phyloP scores from a whole-genome alignment of 2,113 vertebrate species.

The Furnarius figulus region DNA sequence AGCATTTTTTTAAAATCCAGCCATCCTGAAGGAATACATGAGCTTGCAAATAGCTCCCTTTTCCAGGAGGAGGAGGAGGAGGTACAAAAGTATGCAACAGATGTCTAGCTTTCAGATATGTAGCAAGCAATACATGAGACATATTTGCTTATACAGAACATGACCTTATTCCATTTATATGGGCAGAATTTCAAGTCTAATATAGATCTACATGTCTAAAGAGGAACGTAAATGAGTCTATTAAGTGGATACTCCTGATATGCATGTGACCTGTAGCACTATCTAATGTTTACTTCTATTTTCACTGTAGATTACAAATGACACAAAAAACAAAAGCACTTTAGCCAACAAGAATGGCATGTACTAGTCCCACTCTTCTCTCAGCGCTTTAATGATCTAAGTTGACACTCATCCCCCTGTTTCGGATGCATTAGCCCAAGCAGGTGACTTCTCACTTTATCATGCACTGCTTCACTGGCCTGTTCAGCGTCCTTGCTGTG shows the following conservation, averaged over 20 bases:
- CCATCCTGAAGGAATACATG: neutral
- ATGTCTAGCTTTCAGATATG: neutral
- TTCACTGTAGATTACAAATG: neutral
- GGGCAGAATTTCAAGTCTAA: neutral
- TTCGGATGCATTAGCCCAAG: neutral
- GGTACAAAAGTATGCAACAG: neutral
- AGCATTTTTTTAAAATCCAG: neutral
- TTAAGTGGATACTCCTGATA: neutral
- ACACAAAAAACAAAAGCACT: neutral
- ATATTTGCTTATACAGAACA: neutral
- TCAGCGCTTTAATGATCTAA: neutral
- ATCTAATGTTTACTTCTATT: neutral
- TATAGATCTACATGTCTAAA: neutral
- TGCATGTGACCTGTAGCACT: neutral
- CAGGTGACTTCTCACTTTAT: neutral
- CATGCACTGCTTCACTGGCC: neutral
- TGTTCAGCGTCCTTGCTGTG: neutral
- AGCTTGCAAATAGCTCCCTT: neutral
- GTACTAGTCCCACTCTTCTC: neutral
- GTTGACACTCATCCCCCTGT: neutral
- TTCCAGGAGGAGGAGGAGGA: neutral
- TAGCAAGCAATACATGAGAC: accelerated
- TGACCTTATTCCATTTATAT: neutral
- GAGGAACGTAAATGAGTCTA: neutral
- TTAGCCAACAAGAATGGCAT: neutral